Evolutionary conservation across 1,140 invertebrate genomes (phyloP), one percentile per base, ranked within the genome.

Genomic region (Galleria mellonella): DNA sequence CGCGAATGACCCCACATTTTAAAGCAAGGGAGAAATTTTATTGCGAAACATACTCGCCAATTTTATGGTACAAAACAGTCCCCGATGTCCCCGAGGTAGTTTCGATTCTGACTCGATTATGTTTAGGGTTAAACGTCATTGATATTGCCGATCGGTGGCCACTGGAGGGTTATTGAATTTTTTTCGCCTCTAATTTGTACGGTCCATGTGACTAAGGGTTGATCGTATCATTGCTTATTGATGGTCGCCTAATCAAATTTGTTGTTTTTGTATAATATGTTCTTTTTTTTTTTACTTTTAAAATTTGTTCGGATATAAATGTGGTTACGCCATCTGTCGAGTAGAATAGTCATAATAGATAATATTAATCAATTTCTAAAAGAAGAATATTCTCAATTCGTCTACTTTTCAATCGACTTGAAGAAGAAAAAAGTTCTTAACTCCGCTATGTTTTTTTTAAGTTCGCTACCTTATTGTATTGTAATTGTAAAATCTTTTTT

Each of bases 61-160:
- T 83, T 83, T 83, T 62, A 78, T 74, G 45, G 74, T 55, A 47
- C 50, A 60, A 64, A 71, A 65, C 69, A 60, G 64, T 62, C 59
- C 68, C 72, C 68, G 35, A 55, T 69, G 77, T 78, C 81, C 81
- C 81, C 62, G 68, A 84, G 81, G 81, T 84, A 78, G 81, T 84
- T 84, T 81, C 73, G 74, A 77, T 72, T 65, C 72, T 50, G 61
- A 72, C 67, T 67, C 74, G 73, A 84, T 84, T 83, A 82, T 72
- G 67, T 82, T 76, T 78, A 78, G 77, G 81, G 77, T 84, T 82
- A 84, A 84, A 82, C 65, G 74, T 77, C 75, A 82, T 81, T 84
- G 81, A 82, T 84, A 84, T 79, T 68, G 62, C 63, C 72, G 66
- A 65, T 71, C 57, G 66, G 66, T 49, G 55, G 46, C 64, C 69